Percentiles rank a stretch among this genome's conserved stretches.
Evolutionary conservation across 2,888 invertebrate species (phyloP).

Genomic region (Pristionchus entomophagus): DNA sequence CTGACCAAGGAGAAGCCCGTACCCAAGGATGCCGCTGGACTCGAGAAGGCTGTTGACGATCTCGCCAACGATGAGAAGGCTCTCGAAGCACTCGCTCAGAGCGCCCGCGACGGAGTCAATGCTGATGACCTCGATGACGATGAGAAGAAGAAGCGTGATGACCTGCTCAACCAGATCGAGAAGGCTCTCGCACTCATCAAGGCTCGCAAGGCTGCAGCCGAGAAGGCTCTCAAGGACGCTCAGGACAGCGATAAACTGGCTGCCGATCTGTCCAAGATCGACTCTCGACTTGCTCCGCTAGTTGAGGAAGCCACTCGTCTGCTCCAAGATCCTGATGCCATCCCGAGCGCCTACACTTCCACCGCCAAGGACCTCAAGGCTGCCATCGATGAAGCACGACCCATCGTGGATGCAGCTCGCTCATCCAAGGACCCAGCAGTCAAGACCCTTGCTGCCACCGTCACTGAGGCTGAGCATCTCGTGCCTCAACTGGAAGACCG

Average conservation of each 20-base stretch:
- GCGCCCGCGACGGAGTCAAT: conserved; percentile 49
- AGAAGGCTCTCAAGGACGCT: conserved; percentile 24
- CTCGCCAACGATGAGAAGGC: conserved; percentile 44
- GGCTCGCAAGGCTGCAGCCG: conserved; percentile 38
- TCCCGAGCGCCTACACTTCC: conserved; percentile 24
- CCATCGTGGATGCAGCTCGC: conserved; percentile 49
- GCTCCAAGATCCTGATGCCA: conserved; percentile 49
- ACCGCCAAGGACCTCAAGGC: conserved; percentile 48
- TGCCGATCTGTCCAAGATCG: conserved; percentile 3
- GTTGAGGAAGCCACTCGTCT: conserved; percentile 57
- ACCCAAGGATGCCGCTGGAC: conserved; percentile 42
- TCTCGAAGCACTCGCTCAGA: background rate
- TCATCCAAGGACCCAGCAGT: conserved; percentile 50
- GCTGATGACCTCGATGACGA: conserved; percentile 36
- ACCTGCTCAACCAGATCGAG: conserved; percentile 35
- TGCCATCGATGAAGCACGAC: conserved; percentile 48
- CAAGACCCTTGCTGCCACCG: conserved; percentile 53
- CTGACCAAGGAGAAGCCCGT: conserved; percentile 32
- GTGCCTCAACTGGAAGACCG: conserved; percentile 59
- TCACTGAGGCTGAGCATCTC: conserved; percentile 54
- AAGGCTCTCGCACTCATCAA: conserved; percentile 38
- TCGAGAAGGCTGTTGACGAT: conserved; percentile 38
- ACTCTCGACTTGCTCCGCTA: conserved; percentile 55
- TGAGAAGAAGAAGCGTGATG: conserved; percentile 34
- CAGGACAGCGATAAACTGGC: background rate